Evolutionary conservation across 2,797 vertebrate species (phyloP), one percentile per base, ranked within the genome.

Genomic region (Dicrostonyx torquatus): DNA sequence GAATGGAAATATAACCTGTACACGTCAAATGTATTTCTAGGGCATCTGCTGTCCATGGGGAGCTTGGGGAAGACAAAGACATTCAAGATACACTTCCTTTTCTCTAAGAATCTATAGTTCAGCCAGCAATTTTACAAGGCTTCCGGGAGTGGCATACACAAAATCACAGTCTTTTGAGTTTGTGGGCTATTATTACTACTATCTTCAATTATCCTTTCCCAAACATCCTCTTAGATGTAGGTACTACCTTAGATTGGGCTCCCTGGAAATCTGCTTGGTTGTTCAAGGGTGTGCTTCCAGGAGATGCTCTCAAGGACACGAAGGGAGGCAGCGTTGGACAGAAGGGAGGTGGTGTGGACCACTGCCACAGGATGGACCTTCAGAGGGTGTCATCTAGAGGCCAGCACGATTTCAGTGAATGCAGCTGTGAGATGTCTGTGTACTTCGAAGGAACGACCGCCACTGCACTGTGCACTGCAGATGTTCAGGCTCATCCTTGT

Each of bases 1-100:
- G 70, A 94, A 48, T 85, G 84, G 92, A 95, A 91, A 66, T n/a
- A 50, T 34, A 93, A 37, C 79, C 88, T 77, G 78, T 53, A 9
- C 17, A 34, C 2, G 7, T 84, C 53, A 60, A 53, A 72, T 89
- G 14, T 34, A 58, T 76, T 93, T 93, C 91, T 43, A n/a, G 70
- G 78, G 53, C 53, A 31, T 64, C 58, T 83, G 66, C 64, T 75
- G 13, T 66, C 70, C 29, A 6, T 0, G 13, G 45, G 82, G 45
- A 43, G 58, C 70, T 43, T n/a, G 17, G n/a, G 89, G 87, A 72
- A 86, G 94, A 72, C 45, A 45, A 82, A 91, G 58, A 72, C 45
- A n/a, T 88, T 95, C 40, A 66, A 92, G 72, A 34, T 37, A 82
- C 29, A 77, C 9, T n/a, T 53, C 53, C 5, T 31, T 78, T 94